These are phyloP conservation scores for Anthophora plumipes DNA, from an alignment of 2,888 invertebrate genomes.

Conservation along the genomic window DNA sequence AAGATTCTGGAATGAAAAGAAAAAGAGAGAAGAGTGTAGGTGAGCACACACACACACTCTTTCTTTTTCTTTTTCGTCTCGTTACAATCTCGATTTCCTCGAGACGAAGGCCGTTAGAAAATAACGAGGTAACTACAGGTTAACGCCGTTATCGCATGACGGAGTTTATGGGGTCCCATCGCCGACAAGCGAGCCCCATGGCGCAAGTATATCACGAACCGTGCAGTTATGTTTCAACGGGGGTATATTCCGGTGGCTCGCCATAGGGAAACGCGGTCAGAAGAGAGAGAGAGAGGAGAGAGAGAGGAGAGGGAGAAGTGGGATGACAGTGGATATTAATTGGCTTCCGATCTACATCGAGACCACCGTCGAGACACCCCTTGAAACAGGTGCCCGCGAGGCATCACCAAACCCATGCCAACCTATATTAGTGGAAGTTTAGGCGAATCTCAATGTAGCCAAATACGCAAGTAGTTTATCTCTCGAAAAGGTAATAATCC, in stretches of 20 bases:
- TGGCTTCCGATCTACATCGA: constrained; percentile 80
- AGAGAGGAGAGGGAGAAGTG: constrained; percentile 3
- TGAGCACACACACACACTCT: no score
- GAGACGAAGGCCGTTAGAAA: constrained; percentile 60
- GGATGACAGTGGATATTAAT: constrained; percentile 77
- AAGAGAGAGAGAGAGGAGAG: not conserved
- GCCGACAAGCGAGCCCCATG: constrained; percentile 81
- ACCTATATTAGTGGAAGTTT: constrained; percentile 1
- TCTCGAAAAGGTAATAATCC: constrained; percentile 44
- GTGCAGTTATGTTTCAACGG: constrained; percentile 75
- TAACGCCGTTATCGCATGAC: constrained; percentile 77
- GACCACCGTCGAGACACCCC: constrained; percentile 66
- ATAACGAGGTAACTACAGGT: constrained; percentile 79
- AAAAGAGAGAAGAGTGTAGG: not conserved
- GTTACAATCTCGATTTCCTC: constrained; percentile 60
- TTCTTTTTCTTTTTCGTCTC: constrained; percentile 28
- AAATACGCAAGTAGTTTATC: constrained; percentile 40
- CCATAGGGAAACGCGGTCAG: constrained; percentile 33
- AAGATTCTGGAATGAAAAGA: constrained; percentile 35
- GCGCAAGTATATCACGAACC: constrained; percentile 78
- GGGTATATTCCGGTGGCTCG: constrained; percentile 65
- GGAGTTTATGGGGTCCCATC: constrained; percentile 73
- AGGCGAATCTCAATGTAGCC: not conserved
- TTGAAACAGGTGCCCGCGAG: constrained; percentile 59
- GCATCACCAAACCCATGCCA: constrained; percentile 37